A percentile compares a stretch with the other conserved stretches of the same genome.
Conservation (phyloP, 2,113 vertebrate species). For the Pseudorectes ferrugineus region DNA sequence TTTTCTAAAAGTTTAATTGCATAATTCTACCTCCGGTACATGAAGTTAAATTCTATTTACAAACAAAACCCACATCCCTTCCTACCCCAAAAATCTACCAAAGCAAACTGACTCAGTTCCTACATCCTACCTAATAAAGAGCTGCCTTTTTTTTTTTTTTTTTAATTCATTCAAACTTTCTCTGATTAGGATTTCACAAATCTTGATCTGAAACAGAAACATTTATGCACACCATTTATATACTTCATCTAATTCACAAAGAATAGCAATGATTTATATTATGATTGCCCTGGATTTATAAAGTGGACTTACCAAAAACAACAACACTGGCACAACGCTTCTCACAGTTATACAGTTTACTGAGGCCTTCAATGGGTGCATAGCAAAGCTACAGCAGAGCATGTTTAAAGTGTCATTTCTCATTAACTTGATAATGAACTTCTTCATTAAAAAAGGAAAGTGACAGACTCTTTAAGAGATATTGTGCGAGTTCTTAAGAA, state of each 20-base stretch:
- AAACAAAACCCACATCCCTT: constrained; percentile 17
- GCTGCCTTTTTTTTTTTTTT: neutral
- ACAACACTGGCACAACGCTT: neutral
- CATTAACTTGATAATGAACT: constrained; percentile 24
- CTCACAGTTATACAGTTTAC: neutral
- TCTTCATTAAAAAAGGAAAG: constrained; percentile 9
- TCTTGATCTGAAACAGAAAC: neutral
- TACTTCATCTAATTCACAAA: neutral
- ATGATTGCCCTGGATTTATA: neutral
- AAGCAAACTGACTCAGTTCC: neutral
- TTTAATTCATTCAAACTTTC: neutral
- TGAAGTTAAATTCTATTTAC: constrained; percentile 44
- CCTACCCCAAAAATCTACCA: neutral
- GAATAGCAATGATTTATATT: neutral
- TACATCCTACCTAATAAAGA: neutral
- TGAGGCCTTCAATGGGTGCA: neutral
- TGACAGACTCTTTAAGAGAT: constrained; percentile 1
- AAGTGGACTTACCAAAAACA: neutral
- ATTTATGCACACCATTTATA: neutral
- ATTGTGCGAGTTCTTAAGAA: neutral
- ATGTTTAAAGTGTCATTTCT: constrained; percentile 2
- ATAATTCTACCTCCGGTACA: constrained; percentile 15
- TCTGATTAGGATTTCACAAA: neutral
- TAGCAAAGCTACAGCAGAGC: neutral
- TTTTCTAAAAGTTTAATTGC: constrained; percentile 43